Conservation (phyloP, 2,888 invertebrate genomes). For the Digitonthophagus gazella region DNA sequence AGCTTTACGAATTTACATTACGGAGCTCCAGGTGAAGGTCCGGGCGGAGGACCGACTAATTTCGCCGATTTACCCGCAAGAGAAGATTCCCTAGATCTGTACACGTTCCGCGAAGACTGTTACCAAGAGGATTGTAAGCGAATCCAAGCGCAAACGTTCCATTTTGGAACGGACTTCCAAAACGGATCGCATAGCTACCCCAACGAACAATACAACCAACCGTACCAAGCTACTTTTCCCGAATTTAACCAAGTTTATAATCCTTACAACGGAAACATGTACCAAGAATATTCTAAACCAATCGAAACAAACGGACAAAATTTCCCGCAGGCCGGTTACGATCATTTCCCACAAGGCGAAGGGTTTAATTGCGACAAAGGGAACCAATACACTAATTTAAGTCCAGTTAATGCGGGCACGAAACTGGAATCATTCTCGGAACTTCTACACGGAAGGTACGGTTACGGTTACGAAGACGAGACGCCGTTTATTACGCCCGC, state of each 20-base stretch:
- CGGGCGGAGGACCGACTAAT: slow-evolving; percentile 40
- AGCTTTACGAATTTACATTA: slow-evolving; percentile 70
- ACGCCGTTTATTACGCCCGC: slow-evolving; percentile 38
- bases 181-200: slow-evolving; percentile 40
- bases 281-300: slow-evolving; percentile 49
- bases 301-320: slow-evolving; percentile 47
- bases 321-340: slow-evolving; percentile 51
- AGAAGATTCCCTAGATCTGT: slow-evolving; percentile 61
- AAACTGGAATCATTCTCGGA: slow-evolving; percentile 65
- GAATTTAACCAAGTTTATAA: slow-evolving; percentile 52
- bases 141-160: slow-evolving; percentile 41
- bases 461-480: slow-evolving; percentile 56
- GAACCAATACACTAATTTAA: slow-evolving; percentile 66
- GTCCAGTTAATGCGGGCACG: slow-evolving; percentile 64
- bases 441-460: slow-evolving; percentile 55
- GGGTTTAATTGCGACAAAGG: slow-evolving; percentile 54
- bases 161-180: slow-evolving; percentile 45
- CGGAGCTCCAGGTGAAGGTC: slow-evolving; percentile 55
- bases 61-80: slow-evolving; percentile 52
- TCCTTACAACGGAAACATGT: slow-evolving; percentile 51
- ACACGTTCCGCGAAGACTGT: slow-evolving; percentile 61
- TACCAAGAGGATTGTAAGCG: slow-evolving; percentile 50
- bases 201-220: slow-evolving; percentile 46
- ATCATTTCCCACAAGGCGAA: slow-evolving; percentile 53
- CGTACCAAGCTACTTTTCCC: slow-evolving; percentile 44